These are phyloP conservation scores for Hapalemur alaotrensis DNA, from an alignment of 2,797 vertebrate genomes.

Conservation along the genomic window DNA sequence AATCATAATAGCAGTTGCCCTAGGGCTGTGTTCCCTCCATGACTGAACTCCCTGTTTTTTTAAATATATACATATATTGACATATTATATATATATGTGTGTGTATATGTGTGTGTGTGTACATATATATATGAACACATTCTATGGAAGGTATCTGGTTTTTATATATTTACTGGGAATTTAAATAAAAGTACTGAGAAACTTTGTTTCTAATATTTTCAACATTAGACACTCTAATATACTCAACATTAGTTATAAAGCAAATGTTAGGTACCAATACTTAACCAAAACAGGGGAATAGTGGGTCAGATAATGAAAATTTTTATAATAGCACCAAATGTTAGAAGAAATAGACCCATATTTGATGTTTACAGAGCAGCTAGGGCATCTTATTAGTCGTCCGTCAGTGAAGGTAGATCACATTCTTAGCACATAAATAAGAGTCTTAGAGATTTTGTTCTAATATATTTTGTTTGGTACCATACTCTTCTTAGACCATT, in stretches of 20 bases:
- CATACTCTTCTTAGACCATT: neutral
- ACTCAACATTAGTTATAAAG: constrained; percentile 45
- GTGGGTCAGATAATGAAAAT: neutral
- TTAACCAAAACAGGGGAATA: constrained; percentile 29
- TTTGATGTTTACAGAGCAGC: neutral
- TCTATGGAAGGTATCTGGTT: constrained; percentile 47
- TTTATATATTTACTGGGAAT: constrained; percentile 33
- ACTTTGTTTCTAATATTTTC: constrained; percentile 4
- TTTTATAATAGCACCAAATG: neutral
- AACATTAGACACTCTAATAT: neutral
- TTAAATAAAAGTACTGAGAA: neutral
- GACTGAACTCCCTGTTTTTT: constrained; percentile 21
- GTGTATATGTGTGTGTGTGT: rapidly evolving
- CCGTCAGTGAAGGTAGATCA: neutral
- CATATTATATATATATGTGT: neutral
- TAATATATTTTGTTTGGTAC: neutral
- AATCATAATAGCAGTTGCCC: neutral
- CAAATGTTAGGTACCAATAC: constrained; percentile 17
- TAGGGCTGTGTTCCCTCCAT: neutral
- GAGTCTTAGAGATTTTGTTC: constrained; percentile 12
- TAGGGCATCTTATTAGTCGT: neutral
- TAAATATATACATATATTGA: no score
- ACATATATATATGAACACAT: neutral
- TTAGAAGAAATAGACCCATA: neutral
- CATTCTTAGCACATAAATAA: neutral